phyloP scores from a whole-genome alignment of 2,797 vertebrate species.

The Coccyzus lansbergi region DNA sequence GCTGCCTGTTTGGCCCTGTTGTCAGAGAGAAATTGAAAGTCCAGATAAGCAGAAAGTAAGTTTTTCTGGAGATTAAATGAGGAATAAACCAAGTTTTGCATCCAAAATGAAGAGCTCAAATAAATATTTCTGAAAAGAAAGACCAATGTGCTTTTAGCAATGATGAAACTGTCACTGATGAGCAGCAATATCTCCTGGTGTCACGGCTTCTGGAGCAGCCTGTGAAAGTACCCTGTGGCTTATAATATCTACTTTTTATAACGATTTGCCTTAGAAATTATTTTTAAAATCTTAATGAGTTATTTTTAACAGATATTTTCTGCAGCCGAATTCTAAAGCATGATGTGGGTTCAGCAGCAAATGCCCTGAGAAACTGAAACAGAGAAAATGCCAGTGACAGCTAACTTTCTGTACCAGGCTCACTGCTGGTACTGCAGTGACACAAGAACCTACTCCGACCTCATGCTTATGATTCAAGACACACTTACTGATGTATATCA shows the following conservation, averaged over 20 bases:
- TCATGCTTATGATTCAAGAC: neutral
- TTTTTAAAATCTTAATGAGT: neutral
- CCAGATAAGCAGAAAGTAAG: neutral
- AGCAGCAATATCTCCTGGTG: neutral
- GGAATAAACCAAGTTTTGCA: neutral
- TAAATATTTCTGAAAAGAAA: neutral
- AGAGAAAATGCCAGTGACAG: neutral
- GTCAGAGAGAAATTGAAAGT: neutral
- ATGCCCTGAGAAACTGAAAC: neutral
- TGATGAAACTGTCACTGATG: neutral
- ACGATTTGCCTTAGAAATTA: neutral
- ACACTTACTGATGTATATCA: neutral
- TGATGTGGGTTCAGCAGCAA: neutral
- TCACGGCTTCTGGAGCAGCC: neutral
- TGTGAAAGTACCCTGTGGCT: neutral
- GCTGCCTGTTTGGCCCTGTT: neutral
- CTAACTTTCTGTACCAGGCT: neutral
- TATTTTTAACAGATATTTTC: neutral
- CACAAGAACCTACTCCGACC: neutral
- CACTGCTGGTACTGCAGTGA: neutral
- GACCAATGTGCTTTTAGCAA: neutral
- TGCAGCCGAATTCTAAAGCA: neutral
- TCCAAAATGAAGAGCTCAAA: neutral
- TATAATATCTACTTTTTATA: neutral
- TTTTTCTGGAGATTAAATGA: neutral